Evolutionary conservation across 1,140 invertebrate species (phyloP), one percentile per base, ranked within the genome.

Genomic region (Babylonia areolata): DNA sequence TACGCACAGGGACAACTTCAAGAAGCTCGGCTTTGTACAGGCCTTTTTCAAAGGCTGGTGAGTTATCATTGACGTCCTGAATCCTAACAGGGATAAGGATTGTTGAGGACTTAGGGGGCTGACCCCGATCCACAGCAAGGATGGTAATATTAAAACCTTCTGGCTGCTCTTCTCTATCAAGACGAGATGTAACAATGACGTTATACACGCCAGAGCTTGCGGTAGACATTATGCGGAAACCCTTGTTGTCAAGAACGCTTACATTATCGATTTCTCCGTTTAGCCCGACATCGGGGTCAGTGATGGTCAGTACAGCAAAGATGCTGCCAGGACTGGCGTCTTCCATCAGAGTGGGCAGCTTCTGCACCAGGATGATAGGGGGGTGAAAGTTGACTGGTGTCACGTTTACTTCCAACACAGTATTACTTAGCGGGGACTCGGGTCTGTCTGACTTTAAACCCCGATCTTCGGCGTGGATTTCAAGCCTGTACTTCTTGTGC

Each of bases 1-100:
- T 98, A 91, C 97, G 97, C 2, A 97, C 95, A 0, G 98, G 98
- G 0, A 97, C 96, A 1, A 97, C 97, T 95, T 99, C 98, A 0
- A 97, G 96, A 15, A 99, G 96, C 88, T 96, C 96, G 28, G 97
- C 97, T 92, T 98, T 97, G 92, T 99, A 99, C 73, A 97, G 95
- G 93, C 98, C 96, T 86, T 97, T 96, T 88, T 97, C 97, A 94
- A 99, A 99, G 42, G 98, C 96, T 1, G 98, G 97, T 0, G 96
- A 96, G 91, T 97, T 97, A 92, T 98, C 97, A 91, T 97, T 97
- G 28, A 96, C 93, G 91, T 98, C 97, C 3, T 96, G 95, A n/a
- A 98, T 95, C 35, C 89, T 96, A 95, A 95, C 91, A 64, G 90
- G 91, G 78, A 95, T 89, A 20, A 90, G 90, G 81, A 91, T 89